Evolutionary conservation across 2,888 invertebrate genomes (phyloP), one percentile per base, ranked within the genome.

Genomic region (Therioaphis trifolii): DNA sequence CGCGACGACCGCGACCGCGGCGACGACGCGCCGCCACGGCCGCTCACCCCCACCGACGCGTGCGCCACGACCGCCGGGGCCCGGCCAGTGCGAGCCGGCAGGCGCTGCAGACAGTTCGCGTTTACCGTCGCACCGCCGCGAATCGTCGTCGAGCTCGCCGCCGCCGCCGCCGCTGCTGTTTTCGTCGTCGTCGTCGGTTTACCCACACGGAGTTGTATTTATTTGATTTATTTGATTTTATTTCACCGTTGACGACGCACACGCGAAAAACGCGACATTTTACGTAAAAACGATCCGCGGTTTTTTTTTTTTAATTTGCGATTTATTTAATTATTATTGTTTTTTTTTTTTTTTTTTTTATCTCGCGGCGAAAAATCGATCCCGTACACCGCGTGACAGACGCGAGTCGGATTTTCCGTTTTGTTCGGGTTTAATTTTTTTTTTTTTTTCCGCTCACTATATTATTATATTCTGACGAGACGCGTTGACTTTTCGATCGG

Each of bases 1-100:
- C 49, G 40, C 46, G 24, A 14, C 3, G 35, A 4, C 35, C n/a
- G n/a, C n/a, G n/a, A n/a, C n/a, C n/a, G n/a, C n/a, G n/a, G n/a
- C n/a, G n/a, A n/a, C 40, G 27, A 3, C 68, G 68, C 68, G 21
- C 15, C 40, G 43, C 68, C 43, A n/a, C 68, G 58, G 24, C n/a
- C 46, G 66, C 52, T 35, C 35, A 15, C 40, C 35, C 66, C 49
- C 77, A 58, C 3, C 40, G 27, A 3, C 68, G 68, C 68, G 21
- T 29, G 29, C 40, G 43, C 68, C 43, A n/a, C 68, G 58, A 40
- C n/a, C 46, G 66, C 52, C 24, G 35, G 66, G 80, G 27, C 55
- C 35, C 52, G 78, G 29, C 58, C 80, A 80, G 80, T 71, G n/a
- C 71, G 40, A 61, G 27, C 80, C 71, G 43, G 71, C 71, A 80